Evolutionary conservation across 2,113 vertebrate species (phyloP).

Genomic region (Heterochromis multidens): DNA sequence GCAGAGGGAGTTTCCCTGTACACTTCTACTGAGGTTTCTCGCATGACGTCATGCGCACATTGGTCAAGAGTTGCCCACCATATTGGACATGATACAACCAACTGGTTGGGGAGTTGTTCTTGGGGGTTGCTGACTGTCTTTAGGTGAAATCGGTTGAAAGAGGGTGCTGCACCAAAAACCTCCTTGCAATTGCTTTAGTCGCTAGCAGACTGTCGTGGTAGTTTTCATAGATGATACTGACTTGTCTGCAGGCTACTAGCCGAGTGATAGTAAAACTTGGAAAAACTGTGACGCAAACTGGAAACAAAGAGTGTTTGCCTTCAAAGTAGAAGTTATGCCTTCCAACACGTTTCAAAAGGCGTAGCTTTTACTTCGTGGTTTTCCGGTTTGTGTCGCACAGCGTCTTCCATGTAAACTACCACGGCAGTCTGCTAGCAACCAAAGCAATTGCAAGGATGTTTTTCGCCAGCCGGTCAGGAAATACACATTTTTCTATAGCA

Average conservation of each 20-base stretch:
- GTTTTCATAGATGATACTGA: not conserved
- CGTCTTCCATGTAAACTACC: not conserved
- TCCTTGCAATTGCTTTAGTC: not conserved
- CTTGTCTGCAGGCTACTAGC: not conserved
- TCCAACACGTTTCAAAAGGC: not conserved
- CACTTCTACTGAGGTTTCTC: not conserved
- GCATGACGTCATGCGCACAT: no score
- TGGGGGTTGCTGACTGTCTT: no score
- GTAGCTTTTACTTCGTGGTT: not conserved
- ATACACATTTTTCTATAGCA: not conserved
- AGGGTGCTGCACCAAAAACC: not conserved
- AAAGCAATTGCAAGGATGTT: not conserved
- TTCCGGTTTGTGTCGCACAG: not conserved
- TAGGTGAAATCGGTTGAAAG: not conserved
- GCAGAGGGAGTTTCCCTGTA: not conserved
- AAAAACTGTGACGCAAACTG: not conserved
- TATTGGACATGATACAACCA: no score
- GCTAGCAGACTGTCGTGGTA: not conserved
- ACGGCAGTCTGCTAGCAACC: not conserved
- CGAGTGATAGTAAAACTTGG: not conserved
- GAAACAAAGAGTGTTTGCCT: not conserved
- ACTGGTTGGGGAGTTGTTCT: no score
- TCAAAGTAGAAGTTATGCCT: not conserved
- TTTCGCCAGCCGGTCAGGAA: not conserved
- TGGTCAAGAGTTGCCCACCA: no score